A percentile compares a stretch with the other conserved stretches of the same genome.
Conservation (phyloP, 2,888 invertebrate genomes). For the Drosophila imparisetae region DNA sequence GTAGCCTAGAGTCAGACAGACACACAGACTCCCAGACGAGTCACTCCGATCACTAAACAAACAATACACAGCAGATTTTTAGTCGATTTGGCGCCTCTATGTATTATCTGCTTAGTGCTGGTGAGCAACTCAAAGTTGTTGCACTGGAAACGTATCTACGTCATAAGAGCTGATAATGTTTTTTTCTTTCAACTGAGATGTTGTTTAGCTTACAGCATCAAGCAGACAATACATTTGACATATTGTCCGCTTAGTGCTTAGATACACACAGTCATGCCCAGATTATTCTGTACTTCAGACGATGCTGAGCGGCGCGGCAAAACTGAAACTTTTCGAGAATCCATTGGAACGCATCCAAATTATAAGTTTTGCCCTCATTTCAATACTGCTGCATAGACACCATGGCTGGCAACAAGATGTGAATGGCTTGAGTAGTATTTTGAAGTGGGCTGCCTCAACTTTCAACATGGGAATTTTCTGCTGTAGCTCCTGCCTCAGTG, state of each 20-base stretch:
- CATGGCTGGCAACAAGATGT: conserved; percentile 15
- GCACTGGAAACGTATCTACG: neutral
- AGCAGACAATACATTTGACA: neutral
- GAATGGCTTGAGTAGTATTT: conserved; percentile 38
- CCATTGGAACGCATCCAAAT: conserved; percentile 79
- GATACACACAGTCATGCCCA: conserved; percentile 26
- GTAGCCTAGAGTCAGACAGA: conserved; percentile 6
- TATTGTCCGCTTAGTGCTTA: neutral
- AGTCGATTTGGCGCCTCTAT: neutral
- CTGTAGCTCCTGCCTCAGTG: conserved; percentile 7
- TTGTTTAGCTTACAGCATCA: neutral
- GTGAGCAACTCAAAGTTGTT: neutral
- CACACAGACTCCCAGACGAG: conserved; percentile 28
- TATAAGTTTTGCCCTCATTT: conserved; percentile 73
- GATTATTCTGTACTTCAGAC: conserved; percentile 50
- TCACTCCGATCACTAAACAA: conserved; percentile 22
- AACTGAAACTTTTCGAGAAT: conserved; percentile 48
- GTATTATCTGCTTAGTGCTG: neutral
- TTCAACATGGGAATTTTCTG: conserved; percentile 31
- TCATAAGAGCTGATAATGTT: neutral
- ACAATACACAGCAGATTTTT: neutral
- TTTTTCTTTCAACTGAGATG: neutral
- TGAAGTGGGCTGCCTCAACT: conserved; percentile 50
- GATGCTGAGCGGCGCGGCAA: conserved; percentile 23
- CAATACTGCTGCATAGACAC: conserved; percentile 55